These are phyloP conservation scores for Equus quagga DNA, from an alignment of 2,113 vertebrate species.

Conservation along the genomic window DNA sequence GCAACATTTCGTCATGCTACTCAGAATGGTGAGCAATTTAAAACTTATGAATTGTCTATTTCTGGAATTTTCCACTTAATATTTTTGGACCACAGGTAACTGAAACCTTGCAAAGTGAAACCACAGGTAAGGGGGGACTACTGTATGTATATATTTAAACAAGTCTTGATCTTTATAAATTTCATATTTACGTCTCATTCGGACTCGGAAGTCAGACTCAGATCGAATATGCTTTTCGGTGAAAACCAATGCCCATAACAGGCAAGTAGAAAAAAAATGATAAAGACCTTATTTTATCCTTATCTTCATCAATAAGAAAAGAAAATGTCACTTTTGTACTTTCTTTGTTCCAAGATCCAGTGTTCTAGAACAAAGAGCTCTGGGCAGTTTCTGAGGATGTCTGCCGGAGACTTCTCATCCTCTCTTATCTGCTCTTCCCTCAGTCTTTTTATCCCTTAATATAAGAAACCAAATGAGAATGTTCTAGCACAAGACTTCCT, in stretches of 20 bases:
- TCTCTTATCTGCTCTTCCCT: neutral
- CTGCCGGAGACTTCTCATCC: neutral
- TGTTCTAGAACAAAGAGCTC: neutral
- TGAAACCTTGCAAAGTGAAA: too few relatives aligned
- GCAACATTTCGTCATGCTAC: too few relatives aligned
- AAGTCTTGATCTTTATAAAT: neutral
- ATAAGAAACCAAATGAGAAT: neutral
- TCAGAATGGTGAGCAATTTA: too few relatives aligned
- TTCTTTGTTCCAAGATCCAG: neutral
- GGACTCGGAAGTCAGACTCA: neutral
- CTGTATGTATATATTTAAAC: neutral
- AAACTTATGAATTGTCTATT: too few relatives aligned
- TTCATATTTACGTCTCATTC: slow-evolving; percentile 20
- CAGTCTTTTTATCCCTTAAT: neutral
- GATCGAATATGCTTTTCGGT: neutral
- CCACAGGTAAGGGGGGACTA: too few relatives aligned
- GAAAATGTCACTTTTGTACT: neutral
- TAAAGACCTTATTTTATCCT: neutral
- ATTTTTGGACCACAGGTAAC: too few relatives aligned
- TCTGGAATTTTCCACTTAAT: too few relatives aligned
- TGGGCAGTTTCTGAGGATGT: neutral
- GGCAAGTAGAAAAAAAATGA: neutral
- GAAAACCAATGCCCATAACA: neutral
- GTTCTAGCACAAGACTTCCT: neutral
- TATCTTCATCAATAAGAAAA: neutral